Evolutionary conservation across 1,140 invertebrate genomes (phyloP).

Genomic region (Drosophila kohkoa): DNA sequence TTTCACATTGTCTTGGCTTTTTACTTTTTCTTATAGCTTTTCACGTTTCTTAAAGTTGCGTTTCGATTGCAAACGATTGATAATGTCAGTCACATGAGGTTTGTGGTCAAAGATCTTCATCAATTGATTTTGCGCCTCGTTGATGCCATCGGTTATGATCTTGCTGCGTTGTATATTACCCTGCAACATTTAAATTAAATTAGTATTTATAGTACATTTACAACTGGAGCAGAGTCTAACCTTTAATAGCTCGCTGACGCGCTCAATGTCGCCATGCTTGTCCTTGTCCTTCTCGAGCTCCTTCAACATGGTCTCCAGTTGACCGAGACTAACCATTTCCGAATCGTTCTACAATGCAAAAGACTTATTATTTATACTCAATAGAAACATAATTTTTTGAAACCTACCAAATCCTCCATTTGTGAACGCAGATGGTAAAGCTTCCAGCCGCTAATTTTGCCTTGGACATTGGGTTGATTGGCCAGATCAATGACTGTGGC

Average conservation of each 20-base stretch:
- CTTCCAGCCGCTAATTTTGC: conserved; percentile 98
- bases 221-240: conserved; percentile 77
- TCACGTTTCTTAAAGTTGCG: conserved; percentile 95
- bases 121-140: conserved; percentile 94
- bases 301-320: conserved; percentile 88
- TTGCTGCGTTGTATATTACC: conserved; percentile 97
- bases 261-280: conserved; percentile 88
- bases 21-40: conserved; percentile 84
- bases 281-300: conserved; percentile 88
- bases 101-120: conserved; percentile 97
- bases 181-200: conserved; percentile 84
- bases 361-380: neutral
- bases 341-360: conserved; percentile 58
- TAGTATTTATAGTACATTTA: neutral
- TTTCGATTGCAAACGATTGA: conserved; percentile 95
- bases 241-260: conserved; percentile 92
- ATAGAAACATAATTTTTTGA: neutral
- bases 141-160: conserved; percentile 96
- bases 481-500: conserved; percentile 95
- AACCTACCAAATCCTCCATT: conserved; percentile 94
- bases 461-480: conserved; percentile 93
- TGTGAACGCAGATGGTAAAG: conserved; percentile 95
- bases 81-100: conserved; percentile 93
- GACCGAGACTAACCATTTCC: conserved; percentile 86
- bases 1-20: conserved; percentile 8